Evolutionary conservation across 53 echinoderm and acorn worm species (phyloP), one percentile per base, ranked within the genome.

Genomic region (Paelopatides confundens): DNA sequence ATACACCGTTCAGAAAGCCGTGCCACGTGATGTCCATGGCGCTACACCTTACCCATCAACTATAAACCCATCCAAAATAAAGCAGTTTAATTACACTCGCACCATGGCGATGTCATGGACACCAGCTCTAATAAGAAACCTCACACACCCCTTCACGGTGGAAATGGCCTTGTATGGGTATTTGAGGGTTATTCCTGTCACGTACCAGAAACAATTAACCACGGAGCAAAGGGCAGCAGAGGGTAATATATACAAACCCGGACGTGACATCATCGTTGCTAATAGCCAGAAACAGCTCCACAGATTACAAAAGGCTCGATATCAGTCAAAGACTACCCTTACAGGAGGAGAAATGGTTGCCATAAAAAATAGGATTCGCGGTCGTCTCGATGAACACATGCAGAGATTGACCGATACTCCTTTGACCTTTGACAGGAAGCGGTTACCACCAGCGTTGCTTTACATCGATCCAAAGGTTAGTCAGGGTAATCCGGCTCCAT

Each of bases 231-330:
- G 79, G 58, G 31, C 30, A 32, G 79, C 79, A 11, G 79, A 79
- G 79, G 79, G 79, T 2, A 79, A 79, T 53, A 79, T 79, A 27
- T 79, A 79, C 53, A 31, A 52, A 33, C 79, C 79, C 8, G 79
- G 79, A 17, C 79, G 79, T 79, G 79, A 79, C 79, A 31, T 79
- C 79, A 79, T 79, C 9, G 79, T 79, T 0, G 79, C 79, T 9
- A 50, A 54, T n/a, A 53, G 53, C 24, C 52, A 79, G 15, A 79
- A 53, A 32, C 26, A 52, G 3, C 31, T 52, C 30, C 79, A 54
- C 31, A 79, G 51, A 35, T 46, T 40, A 46, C 39, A 9, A 39
- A 74, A 39, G 28, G 39, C 47, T 39, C 21, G 46, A 5, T 31
- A 7, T 31, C 31, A 32, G 18, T 30, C 29, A 6, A 30, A 54